A percentile compares a stretch with the other conserved stretches of the same genome.
phyloP scores from a whole-genome alignment of 2,888 invertebrate species.

The Psylliodes chrysocephalus region DNA sequence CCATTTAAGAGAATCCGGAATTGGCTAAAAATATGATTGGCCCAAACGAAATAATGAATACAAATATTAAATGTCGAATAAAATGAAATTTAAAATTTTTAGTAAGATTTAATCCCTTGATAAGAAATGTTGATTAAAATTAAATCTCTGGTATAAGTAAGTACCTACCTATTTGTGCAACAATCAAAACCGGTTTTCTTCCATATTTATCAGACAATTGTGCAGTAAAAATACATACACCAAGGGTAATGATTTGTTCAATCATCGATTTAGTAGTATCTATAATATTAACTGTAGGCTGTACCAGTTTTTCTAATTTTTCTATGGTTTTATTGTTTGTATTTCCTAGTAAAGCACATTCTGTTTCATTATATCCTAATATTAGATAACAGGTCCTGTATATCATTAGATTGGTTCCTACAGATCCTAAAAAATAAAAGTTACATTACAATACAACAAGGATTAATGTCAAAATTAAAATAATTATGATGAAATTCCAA shows the following conservation, averaged over 20 bases:
- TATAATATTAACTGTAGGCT: conserved; percentile 74
- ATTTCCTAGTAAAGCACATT: conserved; percentile 70
- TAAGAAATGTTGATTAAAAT: no score
- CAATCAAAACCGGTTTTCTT: conserved; percentile 75
- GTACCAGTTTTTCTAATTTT: conserved; percentile 68
- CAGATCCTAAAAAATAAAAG: conserved; percentile 19
- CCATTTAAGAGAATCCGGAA: no score
- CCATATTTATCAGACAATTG: conserved; percentile 87
- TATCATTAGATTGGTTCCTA: conserved; percentile 69
- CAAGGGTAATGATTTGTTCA: conserved; percentile 74
- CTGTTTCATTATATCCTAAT: conserved; percentile 68
- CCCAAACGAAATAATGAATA: no score
- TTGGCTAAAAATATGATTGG: no score
- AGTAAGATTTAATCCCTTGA: no score
- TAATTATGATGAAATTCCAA: no score
- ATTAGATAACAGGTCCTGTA: conserved; percentile 75
- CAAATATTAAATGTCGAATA: no score
- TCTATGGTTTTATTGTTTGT: conserved; percentile 68
- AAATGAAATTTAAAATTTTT: no score
- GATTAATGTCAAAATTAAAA: no score
- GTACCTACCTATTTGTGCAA: conserved; percentile 64
- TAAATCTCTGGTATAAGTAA: no score
- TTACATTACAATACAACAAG: conserved; percentile 20
- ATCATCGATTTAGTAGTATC: conserved; percentile 72
- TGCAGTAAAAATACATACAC: conserved; percentile 78